A percentile compares a stretch with the other conserved stretches of the same genome.
These are phyloP conservation scores for Chrysochloris asiatica DNA, from an alignment of 2,113 vertebrate genomes.

Conservation along the genomic window DNA sequence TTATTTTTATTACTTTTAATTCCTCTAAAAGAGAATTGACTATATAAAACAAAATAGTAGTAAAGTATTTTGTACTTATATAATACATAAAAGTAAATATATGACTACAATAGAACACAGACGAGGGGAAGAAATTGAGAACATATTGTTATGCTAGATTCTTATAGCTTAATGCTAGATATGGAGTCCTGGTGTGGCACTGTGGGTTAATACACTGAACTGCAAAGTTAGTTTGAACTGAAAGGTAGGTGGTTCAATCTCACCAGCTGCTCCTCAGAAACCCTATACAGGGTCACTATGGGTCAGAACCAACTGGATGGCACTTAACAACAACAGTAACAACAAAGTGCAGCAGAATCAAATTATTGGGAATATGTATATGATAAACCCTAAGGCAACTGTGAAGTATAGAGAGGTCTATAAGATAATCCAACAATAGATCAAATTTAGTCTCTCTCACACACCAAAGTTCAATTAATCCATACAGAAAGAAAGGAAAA, in stretches of 20 bases:
- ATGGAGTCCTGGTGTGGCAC: too few relatives aligned
- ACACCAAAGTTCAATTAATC: background rate
- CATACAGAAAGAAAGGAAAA: background rate
- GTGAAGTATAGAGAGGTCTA: background rate
- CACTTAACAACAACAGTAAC: too few relatives aligned
- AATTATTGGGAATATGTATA: slow-evolving; percentile 1
- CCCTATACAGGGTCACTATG: too few relatives aligned
- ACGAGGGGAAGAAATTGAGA: background rate
- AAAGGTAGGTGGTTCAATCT: too few relatives aligned
- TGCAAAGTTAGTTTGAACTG: too few relatives aligned
- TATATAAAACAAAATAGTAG: background rate
- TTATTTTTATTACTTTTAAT: slow-evolving; percentile 13
- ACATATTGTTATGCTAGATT: background rate
- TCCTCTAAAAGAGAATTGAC: background rate
- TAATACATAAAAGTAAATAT: background rate
- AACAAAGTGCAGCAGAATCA: background rate
- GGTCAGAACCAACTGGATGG: too few relatives aligned
- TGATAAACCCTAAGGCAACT: background rate
- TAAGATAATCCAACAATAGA: slow-evolving; percentile 11
- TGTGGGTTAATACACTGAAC: too few relatives aligned
- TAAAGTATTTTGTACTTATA: background rate
- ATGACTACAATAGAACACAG: background rate
- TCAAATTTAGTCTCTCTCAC: too few relatives aligned
- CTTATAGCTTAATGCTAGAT: background rate
- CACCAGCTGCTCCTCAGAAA: too few relatives aligned